Conservation (phyloP, 2,113 vertebrate genomes). For the Misgurnus mizolepis region DNA sequence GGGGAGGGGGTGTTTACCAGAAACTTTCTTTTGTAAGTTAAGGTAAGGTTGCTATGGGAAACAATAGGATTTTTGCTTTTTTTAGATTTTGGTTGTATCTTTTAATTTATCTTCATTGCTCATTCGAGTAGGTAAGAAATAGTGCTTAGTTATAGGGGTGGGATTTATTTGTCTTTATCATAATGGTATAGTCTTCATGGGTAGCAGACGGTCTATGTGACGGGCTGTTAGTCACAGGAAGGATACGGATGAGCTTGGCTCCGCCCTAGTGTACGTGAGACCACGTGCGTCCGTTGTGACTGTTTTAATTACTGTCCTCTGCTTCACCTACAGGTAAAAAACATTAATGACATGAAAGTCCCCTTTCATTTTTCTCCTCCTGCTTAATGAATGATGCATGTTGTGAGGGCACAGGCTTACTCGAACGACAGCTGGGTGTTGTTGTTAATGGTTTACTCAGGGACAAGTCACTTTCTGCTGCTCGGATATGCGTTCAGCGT, state of each 20-base stretch:
- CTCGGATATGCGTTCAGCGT: conserved; percentile 8
- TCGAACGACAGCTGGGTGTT: conserved; percentile 27
- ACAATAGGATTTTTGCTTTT: too few species aligned
- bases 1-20: too few species aligned
- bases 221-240: not conserved
- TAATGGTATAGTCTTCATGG: not conserved
- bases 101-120: too few species aligned
- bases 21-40: too few species aligned
- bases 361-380: not conserved
- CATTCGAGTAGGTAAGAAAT: too few species aligned
- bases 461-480: conserved; percentile 32
- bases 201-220: not conserved
- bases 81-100: too few species aligned
- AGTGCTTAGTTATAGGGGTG: too few species aligned
- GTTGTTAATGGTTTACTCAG: conserved; percentile 34
- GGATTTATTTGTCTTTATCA: not conserved
- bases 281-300: not conserved
- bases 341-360: conserved; percentile 16
- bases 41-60: too few species aligned
- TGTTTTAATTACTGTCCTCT: not conserved
- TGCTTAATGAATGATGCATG: conserved; percentile 34
- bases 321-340: conserved; percentile 1
- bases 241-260: not conserved
- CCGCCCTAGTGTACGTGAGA: not conserved
- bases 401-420: not conserved